Evolutionary conservation across 1,140 invertebrate genomes (phyloP).

Genomic region (Cydia amplana): DNA sequence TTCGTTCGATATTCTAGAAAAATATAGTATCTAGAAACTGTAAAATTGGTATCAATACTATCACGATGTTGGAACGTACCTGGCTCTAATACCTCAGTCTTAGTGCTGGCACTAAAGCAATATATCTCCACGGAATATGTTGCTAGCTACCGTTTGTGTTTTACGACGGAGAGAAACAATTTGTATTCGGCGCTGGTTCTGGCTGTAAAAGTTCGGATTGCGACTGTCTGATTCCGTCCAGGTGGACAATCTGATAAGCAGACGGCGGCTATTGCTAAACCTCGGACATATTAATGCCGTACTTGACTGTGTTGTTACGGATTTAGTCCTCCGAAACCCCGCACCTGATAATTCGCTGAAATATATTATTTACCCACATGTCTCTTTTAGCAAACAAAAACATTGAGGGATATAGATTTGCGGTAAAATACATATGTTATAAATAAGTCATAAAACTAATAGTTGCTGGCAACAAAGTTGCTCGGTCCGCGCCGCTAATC

Average conservation of each 20-base stretch:
- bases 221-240: constrained; percentile 23
- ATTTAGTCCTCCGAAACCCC: background rate
- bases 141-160: constrained; percentile 31
- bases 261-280: constrained; percentile 9
- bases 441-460: constrained; percentile 11
- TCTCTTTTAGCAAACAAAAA: no score
- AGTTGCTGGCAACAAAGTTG: constrained; percentile 25
- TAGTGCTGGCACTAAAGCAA: constrained; percentile 15
- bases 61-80: background rate
- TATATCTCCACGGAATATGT: constrained; percentile 31
- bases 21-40: background rate
- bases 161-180: constrained; percentile 28
- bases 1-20: no score
- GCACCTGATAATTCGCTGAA: no score
- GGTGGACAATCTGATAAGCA: constrained; percentile 30
- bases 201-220: constrained; percentile 32
- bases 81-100: constrained; percentile 21
- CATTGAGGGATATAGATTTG: no score
- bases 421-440: constrained; percentile 15
- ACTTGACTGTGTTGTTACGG: background rate
- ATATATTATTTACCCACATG: no score
- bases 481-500: constrained; percentile 12
- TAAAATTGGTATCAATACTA: constrained; percentile 10
- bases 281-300: constrained; percentile 9
- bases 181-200: constrained; percentile 29